Base-by-base conservation (phyloP, 2,113 vertebrate species). In the Plotosus lineatus region DNA sequence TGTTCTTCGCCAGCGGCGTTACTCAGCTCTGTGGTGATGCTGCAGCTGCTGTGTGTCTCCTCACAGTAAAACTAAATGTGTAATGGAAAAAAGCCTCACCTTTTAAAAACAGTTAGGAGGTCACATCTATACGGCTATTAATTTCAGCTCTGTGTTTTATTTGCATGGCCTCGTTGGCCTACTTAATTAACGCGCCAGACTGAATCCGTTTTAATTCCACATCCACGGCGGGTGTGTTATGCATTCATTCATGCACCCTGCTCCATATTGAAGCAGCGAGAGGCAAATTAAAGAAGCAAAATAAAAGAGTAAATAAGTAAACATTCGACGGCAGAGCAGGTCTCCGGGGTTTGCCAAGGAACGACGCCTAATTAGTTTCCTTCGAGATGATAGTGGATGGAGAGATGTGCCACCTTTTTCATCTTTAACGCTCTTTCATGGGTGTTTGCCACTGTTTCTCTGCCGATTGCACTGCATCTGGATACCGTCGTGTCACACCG, bases 151-250 rank as follows among this genome's bases (percentile, higher is more conserved):
- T 76, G 40, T 31, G n/a, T 74, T 58, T 77, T 40, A 77, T 77
- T 36, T 78, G 17, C 78, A 56, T 31, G 75, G 83, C 83, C 83
- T 86, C 77, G 48, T 80, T 80, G 79, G 66, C 81, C 84, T 83
- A 76, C 82, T 82, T 86, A 86, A 87, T 87, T 83, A 85, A 82
- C 65, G 80, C 80, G 80, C 85, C 82, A 61, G 79, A 84, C 83
- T 80, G 78, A 85, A 82, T 81, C 77, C 28, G 55, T 84, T 82
- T 84, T 84, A 78, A 84, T 86, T 86, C 82, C 78, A 46, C 63
- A 78, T 82, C 74, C 79, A 55, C 53, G 12, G 74, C 72, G 79
- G 73, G 82, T 85, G 76, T 79, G 73, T 81, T 48, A 68, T 83
- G 80, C 77, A 83, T 84, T 83, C 77, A 83, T 84, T 83, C 71